Conservation (phyloP, 2,797 vertebrate genomes). For the Chromobotia macracanthus region DNA sequence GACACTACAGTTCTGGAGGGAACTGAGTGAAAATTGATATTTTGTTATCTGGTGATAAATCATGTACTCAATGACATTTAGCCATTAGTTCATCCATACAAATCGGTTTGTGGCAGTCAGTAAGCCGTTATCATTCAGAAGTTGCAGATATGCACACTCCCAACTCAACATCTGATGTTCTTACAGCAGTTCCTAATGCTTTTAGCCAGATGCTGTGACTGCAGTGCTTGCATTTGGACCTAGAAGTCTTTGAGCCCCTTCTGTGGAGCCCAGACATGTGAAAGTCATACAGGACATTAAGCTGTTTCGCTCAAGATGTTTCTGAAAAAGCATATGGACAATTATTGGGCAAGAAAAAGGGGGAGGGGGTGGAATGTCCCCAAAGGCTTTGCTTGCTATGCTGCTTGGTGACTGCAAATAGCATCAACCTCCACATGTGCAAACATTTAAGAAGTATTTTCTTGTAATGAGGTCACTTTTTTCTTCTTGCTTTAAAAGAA, state of each 20-base stretch:
- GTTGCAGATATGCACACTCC: background rate
- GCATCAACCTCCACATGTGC: constrained; percentile 67
- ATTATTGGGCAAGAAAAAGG: constrained; percentile 39
- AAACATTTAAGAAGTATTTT: constrained; percentile 67
- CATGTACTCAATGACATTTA: background rate
- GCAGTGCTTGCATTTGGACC: constrained; percentile 11
- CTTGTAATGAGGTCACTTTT: constrained; percentile 62
- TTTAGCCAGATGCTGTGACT: background rate
- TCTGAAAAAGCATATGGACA: constrained; percentile 55
- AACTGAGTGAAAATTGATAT: background rate
- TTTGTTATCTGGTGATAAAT: background rate
- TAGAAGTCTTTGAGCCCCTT: constrained; percentile 26
- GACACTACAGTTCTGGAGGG: too few relatives aligned
- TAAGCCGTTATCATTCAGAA: background rate
- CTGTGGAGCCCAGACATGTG: constrained; percentile 23
- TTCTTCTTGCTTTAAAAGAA: constrained; percentile 46
- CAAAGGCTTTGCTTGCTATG: constrained; percentile 57
- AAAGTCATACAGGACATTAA: constrained; percentile 46
- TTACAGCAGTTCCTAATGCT: background rate
- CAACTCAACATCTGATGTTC: background rate
- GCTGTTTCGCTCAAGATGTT: constrained; percentile 54
- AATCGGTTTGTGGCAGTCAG: background rate
- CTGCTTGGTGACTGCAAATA: constrained; percentile 64
- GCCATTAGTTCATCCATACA: background rate
- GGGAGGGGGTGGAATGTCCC: constrained; percentile 50